Evolutionary conservation across 2,113 vertebrate species (phyloP).

Genomic region (Illadopsis cleaveri): DNA sequence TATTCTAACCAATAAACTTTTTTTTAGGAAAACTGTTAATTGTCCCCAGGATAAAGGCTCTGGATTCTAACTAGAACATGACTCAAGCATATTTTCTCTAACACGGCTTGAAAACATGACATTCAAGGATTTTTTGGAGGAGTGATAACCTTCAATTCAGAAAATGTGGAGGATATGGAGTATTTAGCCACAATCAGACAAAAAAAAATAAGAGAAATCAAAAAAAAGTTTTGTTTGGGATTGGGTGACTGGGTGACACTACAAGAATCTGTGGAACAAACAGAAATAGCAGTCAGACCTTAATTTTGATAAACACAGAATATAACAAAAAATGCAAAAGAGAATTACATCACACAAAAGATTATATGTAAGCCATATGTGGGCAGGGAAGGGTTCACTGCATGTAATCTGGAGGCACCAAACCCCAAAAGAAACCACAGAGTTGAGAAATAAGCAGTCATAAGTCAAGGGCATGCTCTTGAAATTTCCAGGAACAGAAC

Average conservation of each 20-base stretch:
- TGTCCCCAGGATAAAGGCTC: background rate
- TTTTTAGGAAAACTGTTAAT: background rate
- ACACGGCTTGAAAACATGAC: background rate
- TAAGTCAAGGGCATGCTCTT: background rate
- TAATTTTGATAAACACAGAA: background rate
- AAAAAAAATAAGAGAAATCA: background rate
- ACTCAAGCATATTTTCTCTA: background rate
- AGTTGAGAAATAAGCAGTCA: background rate
- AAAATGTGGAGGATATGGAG: background rate
- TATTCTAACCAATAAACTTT: background rate
- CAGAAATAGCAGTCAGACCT: background rate
- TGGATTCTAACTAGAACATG: background rate
- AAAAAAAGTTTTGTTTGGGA: background rate
- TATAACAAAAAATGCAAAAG: background rate
- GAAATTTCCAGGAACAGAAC: background rate
- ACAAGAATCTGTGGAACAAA: background rate
- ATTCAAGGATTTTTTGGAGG: background rate
- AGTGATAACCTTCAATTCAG: background rate
- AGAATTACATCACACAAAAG: background rate
- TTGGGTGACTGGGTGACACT: background rate
- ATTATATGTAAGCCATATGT: background rate
- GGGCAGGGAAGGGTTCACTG: background rate
- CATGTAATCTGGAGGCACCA: background rate
- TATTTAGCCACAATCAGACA: background rate
- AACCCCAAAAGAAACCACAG: background rate